Conservation (phyloP, 1,140 invertebrate species). For the Camponotus floridanus region DNA sequence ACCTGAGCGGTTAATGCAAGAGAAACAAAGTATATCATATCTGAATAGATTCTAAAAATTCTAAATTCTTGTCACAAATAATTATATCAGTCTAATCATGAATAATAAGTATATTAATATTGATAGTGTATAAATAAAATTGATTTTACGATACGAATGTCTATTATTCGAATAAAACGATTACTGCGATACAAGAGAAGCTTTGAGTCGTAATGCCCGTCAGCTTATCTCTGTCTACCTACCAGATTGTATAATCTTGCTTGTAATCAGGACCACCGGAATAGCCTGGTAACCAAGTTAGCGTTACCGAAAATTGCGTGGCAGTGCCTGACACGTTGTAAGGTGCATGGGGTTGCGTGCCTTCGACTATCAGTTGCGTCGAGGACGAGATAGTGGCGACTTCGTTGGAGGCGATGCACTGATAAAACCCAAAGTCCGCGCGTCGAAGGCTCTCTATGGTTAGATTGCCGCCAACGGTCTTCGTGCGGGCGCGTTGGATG, state of each 20-base stretch:
- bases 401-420: constrained; percentile 97
- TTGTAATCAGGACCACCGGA: constrained; percentile 97
- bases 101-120: not conserved
- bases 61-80: not conserved
- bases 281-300: constrained; percentile 97
- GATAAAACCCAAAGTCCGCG: constrained; percentile 97
- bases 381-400: constrained; percentile 96
- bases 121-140: not conserved
- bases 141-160: not conserved
- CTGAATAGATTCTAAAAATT: not conserved
- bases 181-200: constrained; percentile 11
- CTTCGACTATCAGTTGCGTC: constrained; percentile 97
- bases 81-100: not conserved
- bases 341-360: constrained; percentile 98
- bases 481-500: constrained; percentile 92
- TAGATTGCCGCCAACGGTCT: constrained; percentile 94
- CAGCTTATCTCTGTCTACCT: constrained; percentile 65
- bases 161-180: not conserved
- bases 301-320: constrained; percentile 95
- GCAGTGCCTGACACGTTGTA: constrained; percentile 96
- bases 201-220: constrained; percentile 16
- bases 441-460: constrained; percentile 95
- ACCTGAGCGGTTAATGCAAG: constrained; percentile 84
- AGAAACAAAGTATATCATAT: not conserved
- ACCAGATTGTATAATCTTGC: constrained; percentile 97